Evolutionary conservation across 2,113 vertebrate genomes (phyloP), one percentile per base, ranked within the genome.

Genomic region (Microcebus lehilahytsara): DNA sequence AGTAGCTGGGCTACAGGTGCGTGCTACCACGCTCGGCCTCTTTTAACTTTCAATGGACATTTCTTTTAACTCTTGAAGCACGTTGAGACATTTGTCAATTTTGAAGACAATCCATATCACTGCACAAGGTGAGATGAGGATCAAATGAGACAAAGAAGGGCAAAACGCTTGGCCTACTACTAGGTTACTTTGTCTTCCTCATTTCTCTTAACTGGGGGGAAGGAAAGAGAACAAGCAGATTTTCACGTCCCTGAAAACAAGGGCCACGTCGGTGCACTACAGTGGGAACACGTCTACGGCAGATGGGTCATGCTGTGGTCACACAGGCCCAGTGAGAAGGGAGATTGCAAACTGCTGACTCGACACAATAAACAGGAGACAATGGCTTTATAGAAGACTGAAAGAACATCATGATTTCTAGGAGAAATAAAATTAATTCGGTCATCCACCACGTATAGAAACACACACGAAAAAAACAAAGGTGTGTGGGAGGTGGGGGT

Each of bases 61-160:
- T 94, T n/a, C 37, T 91, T 91, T 93, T 83, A 72, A 66, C 40
- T 53, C 32, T 40, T 30, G 23, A 53, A 75, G 77, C 30, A 64
- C 10, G 23, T 6, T 62, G 25, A 56, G 88, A 72, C 58, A 56
- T 79, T n/a, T 86, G 2, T n/a, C 66, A 91, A 84, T 74, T 34
- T 77, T 66, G 84, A 62, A 72, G 79, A 71, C 14, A 81, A 53
- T 23, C 58, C 22, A 27, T 20, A 16, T 56, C 11, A 20, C 62
- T 14, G 51, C 27, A 27, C 17, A 56, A 42, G 6, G 12, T 17
- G 7, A 42, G 32, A 2, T 9, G n/a, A 14, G 2, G 32, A 30
- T 80, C n/a, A n/a, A 75, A 16, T 1, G 37, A 83, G 78, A 60
- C 53, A 51, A 77, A 83, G 6, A 60, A n/a, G 34, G 46, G 46